These are phyloP conservation scores for Drosophila chauvacae DNA, from an alignment of 1,140 invertebrate genomes.

Conservation along the genomic window DNA sequence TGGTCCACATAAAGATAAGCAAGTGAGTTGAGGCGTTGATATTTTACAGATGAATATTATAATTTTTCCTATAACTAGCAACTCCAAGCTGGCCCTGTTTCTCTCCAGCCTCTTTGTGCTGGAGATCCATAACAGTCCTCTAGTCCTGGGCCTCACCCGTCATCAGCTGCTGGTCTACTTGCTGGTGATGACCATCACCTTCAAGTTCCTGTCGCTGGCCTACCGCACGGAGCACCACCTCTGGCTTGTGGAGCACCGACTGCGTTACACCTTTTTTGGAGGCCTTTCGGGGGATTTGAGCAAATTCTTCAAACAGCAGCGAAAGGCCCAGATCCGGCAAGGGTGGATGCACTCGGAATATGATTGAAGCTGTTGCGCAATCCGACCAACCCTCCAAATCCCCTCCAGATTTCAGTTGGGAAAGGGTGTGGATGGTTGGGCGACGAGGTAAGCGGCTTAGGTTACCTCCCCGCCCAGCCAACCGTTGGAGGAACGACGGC, in stretches of 20 bases:
- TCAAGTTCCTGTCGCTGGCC: constrained; percentile 48
- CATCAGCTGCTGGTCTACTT: constrained; percentile 40
- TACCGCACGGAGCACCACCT: constrained; percentile 51
- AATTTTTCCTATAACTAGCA: constrained; percentile 26
- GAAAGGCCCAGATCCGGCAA: not conserved
- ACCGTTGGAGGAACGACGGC: constrained; percentile 23
- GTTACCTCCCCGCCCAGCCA: constrained; percentile 37
- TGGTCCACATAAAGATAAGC: constrained; percentile 57
- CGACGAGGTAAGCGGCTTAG: constrained; percentile 40
- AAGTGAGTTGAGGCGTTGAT: constrained; percentile 46
- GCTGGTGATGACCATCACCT: constrained; percentile 39
- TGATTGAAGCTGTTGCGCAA: constrained; percentile 43
- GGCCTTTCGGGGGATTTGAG: constrained; percentile 50
- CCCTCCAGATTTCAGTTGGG: not conserved
- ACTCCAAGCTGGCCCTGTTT: constrained; percentile 58
- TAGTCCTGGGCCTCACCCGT: constrained; percentile 21
- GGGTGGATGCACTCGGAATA: constrained; percentile 30
- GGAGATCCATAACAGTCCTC: constrained; percentile 24
- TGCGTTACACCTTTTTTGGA: constrained; percentile 62
- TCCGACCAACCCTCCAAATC: not conserved
- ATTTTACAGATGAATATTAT: not conserved
- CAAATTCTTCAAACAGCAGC: constrained; percentile 48
- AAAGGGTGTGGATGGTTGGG: constrained; percentile 1
- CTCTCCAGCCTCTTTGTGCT: constrained; percentile 42
- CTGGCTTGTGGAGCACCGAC: constrained; percentile 48